A percentile compares a stretch with the other conserved stretches of the same genome.
phyloP scores from a whole-genome alignment of 2,113 vertebrate genomes.

The Hemichromis elongatus region DNA sequence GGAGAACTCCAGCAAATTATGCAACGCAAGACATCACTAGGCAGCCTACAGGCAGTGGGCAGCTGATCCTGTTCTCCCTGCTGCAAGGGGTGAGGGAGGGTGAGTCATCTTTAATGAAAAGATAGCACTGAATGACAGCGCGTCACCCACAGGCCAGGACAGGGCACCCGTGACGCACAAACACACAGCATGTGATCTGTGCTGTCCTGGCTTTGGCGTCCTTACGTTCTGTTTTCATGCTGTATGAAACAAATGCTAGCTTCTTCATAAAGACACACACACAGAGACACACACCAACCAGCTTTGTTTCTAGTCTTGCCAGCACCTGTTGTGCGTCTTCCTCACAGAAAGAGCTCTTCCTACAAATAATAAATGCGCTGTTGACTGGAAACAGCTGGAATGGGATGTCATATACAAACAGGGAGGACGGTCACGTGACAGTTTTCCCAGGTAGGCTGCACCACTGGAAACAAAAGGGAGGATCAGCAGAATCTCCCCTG shows the following conservation, averaged over 20 bases:
- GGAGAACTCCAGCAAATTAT: conserved; percentile 7
- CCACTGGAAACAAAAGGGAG: conserved; percentile 15
- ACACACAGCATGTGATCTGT: not conserved
- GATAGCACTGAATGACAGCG: conserved; percentile 24
- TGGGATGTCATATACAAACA: not conserved
- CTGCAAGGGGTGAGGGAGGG: not conserved
- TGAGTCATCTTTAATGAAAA: conserved; percentile 55
- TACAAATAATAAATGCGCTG: conserved; percentile 1
- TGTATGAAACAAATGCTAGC: not conserved
- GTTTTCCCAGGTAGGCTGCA: conserved; percentile 13
- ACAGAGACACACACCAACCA: too few relatives aligned
- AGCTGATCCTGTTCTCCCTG: conserved; percentile 36
- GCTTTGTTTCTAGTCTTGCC: conserved; percentile 15
- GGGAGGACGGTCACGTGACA: conserved; percentile 10
- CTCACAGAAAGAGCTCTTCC: not conserved
- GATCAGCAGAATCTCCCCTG: conserved; percentile 14
- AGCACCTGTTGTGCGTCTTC: conserved; percentile 7
- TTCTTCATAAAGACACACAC: not conserved
- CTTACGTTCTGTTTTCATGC: not conserved
- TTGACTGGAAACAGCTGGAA: not conserved
- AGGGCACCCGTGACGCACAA: conserved; percentile 2
- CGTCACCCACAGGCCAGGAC: conserved; percentile 38
- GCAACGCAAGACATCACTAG: not conserved
- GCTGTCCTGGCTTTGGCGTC: not conserved
- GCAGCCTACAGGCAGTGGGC: conserved; percentile 16